Base-by-base conservation (phyloP, 1,140 invertebrate genomes). In the Nilaparvata lugens region DNA sequence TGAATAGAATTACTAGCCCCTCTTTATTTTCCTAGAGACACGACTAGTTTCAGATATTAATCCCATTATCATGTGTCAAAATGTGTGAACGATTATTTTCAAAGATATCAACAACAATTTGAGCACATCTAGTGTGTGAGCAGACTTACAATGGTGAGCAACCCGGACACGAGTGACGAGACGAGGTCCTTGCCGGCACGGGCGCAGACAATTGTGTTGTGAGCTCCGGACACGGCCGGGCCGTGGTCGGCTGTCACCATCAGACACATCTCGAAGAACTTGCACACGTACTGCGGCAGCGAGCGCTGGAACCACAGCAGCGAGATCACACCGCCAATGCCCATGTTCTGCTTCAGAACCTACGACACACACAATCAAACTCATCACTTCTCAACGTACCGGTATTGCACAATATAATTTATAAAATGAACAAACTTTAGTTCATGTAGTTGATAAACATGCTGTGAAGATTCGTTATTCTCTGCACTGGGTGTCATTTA, bases 241-340 rank as follows among this genome's bases (percentile, higher is more conserved):
- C 97, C 97, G 74, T 99, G 97, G 79, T 99, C 97, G 52, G 97
- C 97, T 0, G 97, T 99, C 28, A 99, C 89, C 86, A 99, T 98
- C 25, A 99, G 77, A 70, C 95, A 97, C 91, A 99, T 97, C 79
- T 99, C 97, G 65, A 99, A 87, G 80, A 99, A 99, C 76, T 97
- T 96, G 73, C 91, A 93, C 23, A 95, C 95, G 74, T 95, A 95
- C 0, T 86, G 78, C 0, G 97, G 96, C 14, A 99, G 77, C 68
- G 94, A 91, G 40, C 95, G 83, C 73, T 98, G 96, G 83, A 99
- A 99, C 97, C 97, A 99, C 3, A 99, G 77, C 40, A 99, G 75
- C 24, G 93, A 94, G 52, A 99, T 88, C 3, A 98, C 97, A 24
- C 97, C 97, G 19, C 97, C 97, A 63, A 99, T 93, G 19, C 97